These are phyloP conservation scores for Delia radicum DNA, from an alignment of 1,140 invertebrate genomes.

Conservation along the genomic window DNA sequence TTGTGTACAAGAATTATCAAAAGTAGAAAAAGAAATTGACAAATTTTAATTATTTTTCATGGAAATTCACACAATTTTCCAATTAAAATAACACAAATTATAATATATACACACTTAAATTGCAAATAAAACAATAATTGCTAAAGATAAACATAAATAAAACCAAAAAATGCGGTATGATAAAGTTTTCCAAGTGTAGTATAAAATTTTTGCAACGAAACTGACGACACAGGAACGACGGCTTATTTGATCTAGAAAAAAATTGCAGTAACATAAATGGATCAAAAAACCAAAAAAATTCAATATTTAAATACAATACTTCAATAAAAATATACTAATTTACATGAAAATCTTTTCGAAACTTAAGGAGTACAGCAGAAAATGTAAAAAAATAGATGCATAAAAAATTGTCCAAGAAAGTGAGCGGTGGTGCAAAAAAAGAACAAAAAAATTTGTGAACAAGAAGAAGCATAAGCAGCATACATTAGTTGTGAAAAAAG, in stretches of 20 bases:
- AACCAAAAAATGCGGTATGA: not conserved
- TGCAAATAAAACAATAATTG: not conserved
- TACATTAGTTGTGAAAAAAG: slow-evolving; percentile 14
- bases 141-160: not conserved
- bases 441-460: slow-evolving; percentile 5
- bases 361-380: not conserved
- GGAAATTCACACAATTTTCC: not conserved
- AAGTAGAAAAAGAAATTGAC: slow-evolving; percentile 18
- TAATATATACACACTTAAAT: not conserved
- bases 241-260: slow-evolving; percentile 10
- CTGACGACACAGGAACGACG: slow-evolving; percentile 18
- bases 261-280: slow-evolving; percentile 10
- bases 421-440: slow-evolving; percentile 18
- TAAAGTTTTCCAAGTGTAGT: slow-evolving; percentile 16
- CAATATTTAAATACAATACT: not conserved
- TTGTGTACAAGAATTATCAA: slow-evolving; percentile 4
- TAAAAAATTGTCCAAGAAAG: slow-evolving; percentile 11
- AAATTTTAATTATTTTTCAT: slow-evolving; percentile 15
- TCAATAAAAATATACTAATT: not conserved
- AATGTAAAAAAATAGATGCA: not conserved
- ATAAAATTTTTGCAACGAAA: slow-evolving; percentile 13
- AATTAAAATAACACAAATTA: not conserved
- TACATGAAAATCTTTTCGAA: not conserved
- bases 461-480: slow-evolving; percentile 17
- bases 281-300: too few relatives aligned